Evolutionary conservation across 2,888 invertebrate genomes (phyloP), one percentile per base, ranked within the genome.

Genomic region (Linyphia triangularis): DNA sequence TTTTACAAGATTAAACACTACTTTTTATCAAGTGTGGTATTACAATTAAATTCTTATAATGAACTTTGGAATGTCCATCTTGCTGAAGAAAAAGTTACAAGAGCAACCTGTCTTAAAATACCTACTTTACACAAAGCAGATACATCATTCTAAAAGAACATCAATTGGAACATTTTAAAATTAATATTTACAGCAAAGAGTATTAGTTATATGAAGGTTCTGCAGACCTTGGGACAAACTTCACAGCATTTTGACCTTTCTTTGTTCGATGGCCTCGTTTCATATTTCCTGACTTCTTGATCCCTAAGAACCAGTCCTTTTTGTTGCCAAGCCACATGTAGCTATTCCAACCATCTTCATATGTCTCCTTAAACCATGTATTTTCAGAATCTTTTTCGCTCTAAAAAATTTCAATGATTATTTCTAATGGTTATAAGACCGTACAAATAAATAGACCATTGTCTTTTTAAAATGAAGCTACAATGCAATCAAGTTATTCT

Each of bases 281-380:
- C 26, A 93, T 93, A 90, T 94, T 94, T 28, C 95, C 95, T n/a
- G 94, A 94, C 91, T 94, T 94, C 90, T 95, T 95, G 67, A 95
- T 93, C 1, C 94, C 95, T 57, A 95, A 92, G 92, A 94, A 95
- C 95, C 95, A 95, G 16, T 94, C 94, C 13, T 93, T 91, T 90
- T 94, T 94, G 91, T 94, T 94, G 90, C 93, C 93, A 6, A 94
- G 94, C 90, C 94, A 89, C 3, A 37, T 92, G 91, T 95, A 95
- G 1, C 94, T 93, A 90, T 94, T 94, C 89, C 90, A 91, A 7
- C 90, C 90, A 26, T 85, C 61, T 28, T 90, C 88, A 92, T 94
- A 95, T 90, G 93, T 93, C 92, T 95, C 95, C 28, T 94, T 93
- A 92, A 95, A 95, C 61, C 94, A 93, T 5, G 94, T 94, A 26